Conservation (phyloP, 1,140 invertebrate genomes). For the Plectrocnemia conspersa region DNA sequence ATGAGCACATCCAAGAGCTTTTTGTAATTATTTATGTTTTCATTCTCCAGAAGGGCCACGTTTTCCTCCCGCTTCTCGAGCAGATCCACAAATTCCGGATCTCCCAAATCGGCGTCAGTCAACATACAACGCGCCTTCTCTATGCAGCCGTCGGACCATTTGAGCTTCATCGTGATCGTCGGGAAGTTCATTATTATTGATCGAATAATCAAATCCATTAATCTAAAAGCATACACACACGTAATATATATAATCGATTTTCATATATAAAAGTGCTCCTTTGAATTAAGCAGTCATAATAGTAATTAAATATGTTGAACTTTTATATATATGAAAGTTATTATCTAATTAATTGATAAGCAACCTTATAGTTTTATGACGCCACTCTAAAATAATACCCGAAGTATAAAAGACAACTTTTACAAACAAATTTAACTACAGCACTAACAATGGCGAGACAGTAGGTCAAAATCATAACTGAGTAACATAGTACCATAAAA, state of each 20-base stretch:
- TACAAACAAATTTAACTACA: no score
- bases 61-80: slow-evolving; percentile 44
- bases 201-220: slow-evolving; percentile 62
- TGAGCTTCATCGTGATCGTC: slow-evolving; percentile 55
- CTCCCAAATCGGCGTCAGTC: slow-evolving; percentile 38
- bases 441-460: no score
- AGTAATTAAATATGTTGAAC: no score
- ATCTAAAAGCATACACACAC: slow-evolving; percentile 38
- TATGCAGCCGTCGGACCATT: slow-evolving; percentile 53
- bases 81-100: slow-evolving; percentile 39
- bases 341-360: no score
- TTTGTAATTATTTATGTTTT: slow-evolving; percentile 56
- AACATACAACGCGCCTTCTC: slow-evolving; percentile 50
- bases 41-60: slow-evolving; percentile 44
- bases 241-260: no score
- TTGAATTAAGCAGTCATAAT: no score
- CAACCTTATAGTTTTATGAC: no score
- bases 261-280: no score
- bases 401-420: no score
- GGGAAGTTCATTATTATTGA: slow-evolving; percentile 51
- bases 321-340: no score
- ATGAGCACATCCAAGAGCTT: slow-evolving; percentile 60
- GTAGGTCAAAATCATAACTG: no score
- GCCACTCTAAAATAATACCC: no score
- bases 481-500: not conserved